Evolutionary conservation across 2,888 invertebrate genomes (phyloP), one percentile per base, ranked within the genome.

Genomic region (Neria commutata): DNA sequence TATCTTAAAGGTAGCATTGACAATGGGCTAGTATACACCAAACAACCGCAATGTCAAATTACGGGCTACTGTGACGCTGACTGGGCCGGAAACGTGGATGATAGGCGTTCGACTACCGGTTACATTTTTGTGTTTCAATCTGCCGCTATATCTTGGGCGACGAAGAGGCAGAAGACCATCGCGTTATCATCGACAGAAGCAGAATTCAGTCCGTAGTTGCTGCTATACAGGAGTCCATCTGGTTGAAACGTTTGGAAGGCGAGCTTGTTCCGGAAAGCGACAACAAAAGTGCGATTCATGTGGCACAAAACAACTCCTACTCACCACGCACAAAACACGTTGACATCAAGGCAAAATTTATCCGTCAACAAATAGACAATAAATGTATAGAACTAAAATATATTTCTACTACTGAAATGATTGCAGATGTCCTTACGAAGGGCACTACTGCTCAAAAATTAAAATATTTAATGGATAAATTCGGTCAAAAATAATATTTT

Each of bases 281-380:
- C 40, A 58, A 61, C 24, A 57, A 57, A 51, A 54, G 57, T 16
- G 55, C 57, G 17, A 61, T 61, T 4, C 56, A 57, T 19, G 16
- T 54, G 6, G 26, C 46, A 26, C 46, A 29, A 52, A 55, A 50
- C n/a, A 55, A 51, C 21, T 33, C 34, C 11, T 59, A 55, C 11
- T 55, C 54, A 14, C 16, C 50, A 23, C 45, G 59, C 33, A 59
- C 59, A 3, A 59, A 59, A 23, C 55, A 59, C 37, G 50, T 59
- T 3, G 58, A 58, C 25, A 42, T 25, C 19, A 58, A 54, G 33
- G 33, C 49, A 2, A 14, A 53, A 29, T 54, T 58, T 24, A 25
- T 58, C 33, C 25, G 49, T 10, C 40, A 58, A 45, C 37, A 49
- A 49, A 42, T 42, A 23, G 42, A 53, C 17, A 6, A 2, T 29